Evolutionary conservation across 1,140 invertebrate genomes (phyloP), one percentile per base, ranked within the genome.

Genomic region (Gonioctena quinquepunctata): DNA sequence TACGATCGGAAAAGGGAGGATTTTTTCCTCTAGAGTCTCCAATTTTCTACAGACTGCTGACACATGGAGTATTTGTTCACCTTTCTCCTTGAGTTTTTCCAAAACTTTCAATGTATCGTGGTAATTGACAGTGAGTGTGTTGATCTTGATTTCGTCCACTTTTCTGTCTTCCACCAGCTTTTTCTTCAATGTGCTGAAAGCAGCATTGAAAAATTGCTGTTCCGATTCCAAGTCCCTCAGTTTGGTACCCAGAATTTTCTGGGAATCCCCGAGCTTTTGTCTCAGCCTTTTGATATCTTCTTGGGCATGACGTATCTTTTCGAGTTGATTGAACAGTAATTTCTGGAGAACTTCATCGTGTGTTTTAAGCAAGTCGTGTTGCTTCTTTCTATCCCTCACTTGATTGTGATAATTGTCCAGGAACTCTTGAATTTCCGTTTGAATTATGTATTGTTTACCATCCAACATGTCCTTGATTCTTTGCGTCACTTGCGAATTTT

Each of bases 11-110:
- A 76, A 77, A 4, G 71, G 67, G 13, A 69, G 28, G 64, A 88
- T 82, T 72, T 87, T 87, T 78, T 89, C 88, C 1, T 84, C 79
- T 71, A 84, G 80, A 0, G 87, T 88, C 80, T 89, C 88, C 76
- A 85, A 86, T 82, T 87, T 88, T 48, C 86, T 75, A 69, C 88
- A 89, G n/a, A 88, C 79, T 0, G 81, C 81, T 2, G 85, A 83
- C 25, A 88, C 73, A 23, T 86, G 83, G 2, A 87, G 68, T 52
- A 89, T 83, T 42, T 84, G 86, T 66, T 88, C 84, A 2, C 85
- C 86, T 74, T 87, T 87, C 66, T 78, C 81, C 19, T 76, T 68
- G 3, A 80, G 73, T 23, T 68, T 70, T 28, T 81, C 74, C 3
- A 83, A 69, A 61, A 73, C 66, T 2, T 72, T 49, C 3, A 72